Conservation (phyloP, 2,888 invertebrate genomes). For the Epistrophella euchroma region DNA sequence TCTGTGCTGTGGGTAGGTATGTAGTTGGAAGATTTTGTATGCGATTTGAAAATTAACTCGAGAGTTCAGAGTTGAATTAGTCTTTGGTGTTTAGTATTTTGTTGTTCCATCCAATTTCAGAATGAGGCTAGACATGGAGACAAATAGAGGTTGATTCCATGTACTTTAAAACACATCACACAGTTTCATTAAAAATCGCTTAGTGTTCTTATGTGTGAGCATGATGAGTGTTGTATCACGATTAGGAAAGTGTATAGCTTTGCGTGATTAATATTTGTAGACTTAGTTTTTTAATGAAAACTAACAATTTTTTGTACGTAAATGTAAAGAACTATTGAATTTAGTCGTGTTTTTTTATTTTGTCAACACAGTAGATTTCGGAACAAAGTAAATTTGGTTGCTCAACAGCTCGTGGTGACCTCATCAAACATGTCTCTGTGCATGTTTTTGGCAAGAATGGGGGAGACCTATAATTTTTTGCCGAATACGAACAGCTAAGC, state of each 20-base stretch:
- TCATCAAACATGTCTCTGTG: no score
- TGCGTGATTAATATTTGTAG: neutral
- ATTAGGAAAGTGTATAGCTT: neutral
- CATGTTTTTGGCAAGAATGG: no score
- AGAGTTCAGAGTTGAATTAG: slow-evolving; percentile 57
- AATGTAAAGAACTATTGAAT: no score
- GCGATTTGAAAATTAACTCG: slow-evolving; percentile 64
- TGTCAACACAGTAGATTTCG: no score
- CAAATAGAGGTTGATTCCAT: neutral
- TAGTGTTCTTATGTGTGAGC: slow-evolving; percentile 12
- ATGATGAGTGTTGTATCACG: slow-evolving; percentile 9
- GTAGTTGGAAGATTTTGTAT: slow-evolving; percentile 38
- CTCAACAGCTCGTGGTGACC: no score
- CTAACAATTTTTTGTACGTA: no score
- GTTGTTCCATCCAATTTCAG: slow-evolving; percentile 29
- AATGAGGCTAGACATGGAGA: slow-evolving; percentile 18
- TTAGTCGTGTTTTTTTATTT: no score
- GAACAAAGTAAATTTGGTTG: no score
- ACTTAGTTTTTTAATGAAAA: no score
- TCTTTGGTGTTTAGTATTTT: slow-evolving; percentile 28
- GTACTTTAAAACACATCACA: slow-evolving; percentile 7
- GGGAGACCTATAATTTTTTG: no score
- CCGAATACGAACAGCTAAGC: no score
- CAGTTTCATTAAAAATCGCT: slow-evolving; percentile 63
- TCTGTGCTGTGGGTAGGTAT: no score